Conservation (phyloP, 2,113 vertebrate species). For the Seriola quinqueradiata region DNA sequence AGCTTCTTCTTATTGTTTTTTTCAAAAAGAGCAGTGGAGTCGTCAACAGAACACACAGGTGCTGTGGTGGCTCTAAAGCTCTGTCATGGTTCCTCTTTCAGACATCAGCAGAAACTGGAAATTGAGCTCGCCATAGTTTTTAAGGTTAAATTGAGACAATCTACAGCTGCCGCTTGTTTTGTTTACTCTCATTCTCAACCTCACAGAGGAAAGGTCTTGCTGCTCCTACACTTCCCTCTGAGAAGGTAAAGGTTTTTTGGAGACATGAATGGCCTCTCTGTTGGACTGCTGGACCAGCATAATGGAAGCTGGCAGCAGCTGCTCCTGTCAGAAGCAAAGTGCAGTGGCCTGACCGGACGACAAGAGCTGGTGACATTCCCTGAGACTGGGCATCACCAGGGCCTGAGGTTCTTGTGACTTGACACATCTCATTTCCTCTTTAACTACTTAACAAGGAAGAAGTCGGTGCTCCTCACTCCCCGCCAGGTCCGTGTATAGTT, state of each 20-base stretch:
- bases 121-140: neutral
- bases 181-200: neutral
- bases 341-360: neutral
- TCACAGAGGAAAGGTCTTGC: neutral
- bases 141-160: neutral
- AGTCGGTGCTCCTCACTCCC: neutral
- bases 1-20: too few species aligned
- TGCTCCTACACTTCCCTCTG: slow-evolving; percentile 1
- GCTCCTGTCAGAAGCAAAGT: neutral
- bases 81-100: neutral
- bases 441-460: neutral
- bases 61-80: too few species aligned
- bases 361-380: neutral
- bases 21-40: too few species aligned
- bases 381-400: neutral
- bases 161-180: neutral
- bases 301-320: neutral
- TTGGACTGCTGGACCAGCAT: slow-evolving; percentile 3
- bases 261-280: neutral
- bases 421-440: neutral
- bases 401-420: neutral
- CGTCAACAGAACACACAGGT: too few species aligned
- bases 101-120: neutral
- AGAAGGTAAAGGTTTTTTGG: slow-evolving; percentile 15
- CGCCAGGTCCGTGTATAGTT: slow-evolving; percentile 10